Evolutionary conservation across 2,113 vertebrate genomes (phyloP).

Genomic region (Platysternon megacephalum): DNA sequence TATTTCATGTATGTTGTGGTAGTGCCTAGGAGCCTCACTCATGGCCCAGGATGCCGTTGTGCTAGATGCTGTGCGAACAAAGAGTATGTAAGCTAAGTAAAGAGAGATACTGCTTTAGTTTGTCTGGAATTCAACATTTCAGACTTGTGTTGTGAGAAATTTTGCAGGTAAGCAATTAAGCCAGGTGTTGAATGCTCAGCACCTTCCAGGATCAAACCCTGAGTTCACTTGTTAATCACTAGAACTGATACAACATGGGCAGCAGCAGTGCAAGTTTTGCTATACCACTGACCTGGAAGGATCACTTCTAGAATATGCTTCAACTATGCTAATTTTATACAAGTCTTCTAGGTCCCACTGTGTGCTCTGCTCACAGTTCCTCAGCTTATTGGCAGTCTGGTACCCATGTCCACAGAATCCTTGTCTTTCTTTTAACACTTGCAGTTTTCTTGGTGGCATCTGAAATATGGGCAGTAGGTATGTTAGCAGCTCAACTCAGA

Average conservation of each 20-base stretch:
- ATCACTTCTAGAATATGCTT: background rate
- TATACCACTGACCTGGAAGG: background rate
- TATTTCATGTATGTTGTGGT: background rate
- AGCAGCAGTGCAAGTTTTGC: background rate
- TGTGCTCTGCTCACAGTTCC: background rate
- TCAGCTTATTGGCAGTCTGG: background rate
- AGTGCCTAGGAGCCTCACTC: fast-evolving
- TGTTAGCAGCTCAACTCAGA: background rate
- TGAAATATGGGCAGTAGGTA: background rate
- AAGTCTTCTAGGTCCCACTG: fast-evolving
- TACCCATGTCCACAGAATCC: background rate
- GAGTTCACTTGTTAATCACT: background rate
- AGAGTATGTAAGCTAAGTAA: background rate
- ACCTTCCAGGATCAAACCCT: background rate
- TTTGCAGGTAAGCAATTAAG: background rate
- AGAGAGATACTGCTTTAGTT: background rate
- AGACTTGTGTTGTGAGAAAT: fast-evolving
- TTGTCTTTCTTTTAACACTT: background rate
- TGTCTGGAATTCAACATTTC: background rate
- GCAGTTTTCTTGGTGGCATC: background rate
- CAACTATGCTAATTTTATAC: background rate
- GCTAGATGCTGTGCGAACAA: background rate
- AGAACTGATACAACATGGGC: fast-evolving
- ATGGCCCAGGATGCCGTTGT: no score
- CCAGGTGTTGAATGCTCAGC: fast-evolving